Evolutionary conservation across 1,140 invertebrate genomes (phyloP).

Genomic region (Condylostylus longicornis): DNA sequence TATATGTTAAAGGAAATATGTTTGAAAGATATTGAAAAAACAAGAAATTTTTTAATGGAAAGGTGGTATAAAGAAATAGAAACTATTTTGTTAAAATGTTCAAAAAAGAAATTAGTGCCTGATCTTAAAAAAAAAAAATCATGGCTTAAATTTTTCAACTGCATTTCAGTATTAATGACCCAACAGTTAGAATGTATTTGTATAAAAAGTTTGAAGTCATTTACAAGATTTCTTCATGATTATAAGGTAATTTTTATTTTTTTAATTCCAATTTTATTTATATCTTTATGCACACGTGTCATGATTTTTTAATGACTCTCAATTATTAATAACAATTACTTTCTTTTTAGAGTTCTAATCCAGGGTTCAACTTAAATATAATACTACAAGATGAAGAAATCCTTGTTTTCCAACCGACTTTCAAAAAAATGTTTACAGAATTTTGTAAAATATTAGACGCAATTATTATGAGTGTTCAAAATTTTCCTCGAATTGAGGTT

Average conservation of each 20-base stretch:
- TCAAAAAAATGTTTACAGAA: constrained; percentile 53
- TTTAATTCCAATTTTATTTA: constrained; percentile 3
- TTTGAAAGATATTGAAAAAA: too few relatives aligned
- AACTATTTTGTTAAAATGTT: too few relatives aligned
- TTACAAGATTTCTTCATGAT: constrained; percentile 58
- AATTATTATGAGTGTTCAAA: constrained; percentile 51
- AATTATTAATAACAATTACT: constrained; percentile 4
- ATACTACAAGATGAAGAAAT: constrained; percentile 45
- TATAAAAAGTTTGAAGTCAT: constrained; percentile 65
- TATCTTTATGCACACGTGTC: too few relatives aligned
- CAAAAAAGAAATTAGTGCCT: too few relatives aligned
- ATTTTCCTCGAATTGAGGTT: constrained; percentile 55
- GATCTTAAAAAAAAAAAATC: constrained; percentile 45
- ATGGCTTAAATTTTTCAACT: constrained; percentile 66
- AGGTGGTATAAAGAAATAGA: too few relatives aligned
- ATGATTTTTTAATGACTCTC: neutral
- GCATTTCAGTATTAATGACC: constrained; percentile 72
- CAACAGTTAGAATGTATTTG: constrained; percentile 65
- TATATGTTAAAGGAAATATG: too few relatives aligned
- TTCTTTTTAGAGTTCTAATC: constrained; percentile 42
- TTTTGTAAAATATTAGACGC: constrained; percentile 55
- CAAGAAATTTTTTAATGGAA: too few relatives aligned
- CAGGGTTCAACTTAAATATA: constrained; percentile 60
- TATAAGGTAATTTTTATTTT: constrained; percentile 42
- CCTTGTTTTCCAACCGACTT: constrained; percentile 65